These are phyloP conservation scores for Hapalemur alaotrensis DNA, from an alignment of 2,797 vertebrate genomes.

Conservation along the genomic window DNA sequence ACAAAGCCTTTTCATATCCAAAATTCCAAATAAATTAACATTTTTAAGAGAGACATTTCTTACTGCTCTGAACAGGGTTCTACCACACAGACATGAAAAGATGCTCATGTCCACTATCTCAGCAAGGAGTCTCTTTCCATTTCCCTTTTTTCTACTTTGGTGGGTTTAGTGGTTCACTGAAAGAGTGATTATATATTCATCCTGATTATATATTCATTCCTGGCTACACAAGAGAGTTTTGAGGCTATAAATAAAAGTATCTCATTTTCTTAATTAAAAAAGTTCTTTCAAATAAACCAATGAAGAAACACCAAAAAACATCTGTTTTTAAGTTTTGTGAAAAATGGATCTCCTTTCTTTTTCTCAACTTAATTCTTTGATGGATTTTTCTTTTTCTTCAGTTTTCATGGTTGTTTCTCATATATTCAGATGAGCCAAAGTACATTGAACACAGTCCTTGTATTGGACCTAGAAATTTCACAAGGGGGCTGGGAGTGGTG, in stretches of 20 bases:
- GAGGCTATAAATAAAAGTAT: neutral
- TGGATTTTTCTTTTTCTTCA: neutral
- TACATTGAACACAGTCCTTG: neutral
- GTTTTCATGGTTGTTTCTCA: neutral
- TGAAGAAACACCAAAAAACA: neutral
- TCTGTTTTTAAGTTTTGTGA: neutral
- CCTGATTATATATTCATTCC: neutral
- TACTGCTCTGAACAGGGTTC: neutral
- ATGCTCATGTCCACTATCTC: neutral
- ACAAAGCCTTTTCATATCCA: neutral
- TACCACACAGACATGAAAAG: neutral
- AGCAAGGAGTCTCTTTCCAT: neutral
- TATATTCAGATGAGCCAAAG: neutral
- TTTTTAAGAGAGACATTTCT: neutral
- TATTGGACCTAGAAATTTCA: neutral
- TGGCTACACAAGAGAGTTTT: neutral
- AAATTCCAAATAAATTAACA: conserved; percentile 4
- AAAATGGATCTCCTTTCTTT: neutral
- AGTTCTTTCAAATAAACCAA: neutral
- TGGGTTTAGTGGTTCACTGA: neutral
- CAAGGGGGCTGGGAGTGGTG: neutral
- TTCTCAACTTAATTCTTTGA: neutral
- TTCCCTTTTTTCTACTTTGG: neutral
- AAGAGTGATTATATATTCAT: neutral
- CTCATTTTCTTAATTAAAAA: neutral